Evolutionary conservation across 2,888 invertebrate genomes (phyloP).

Genomic region (Tenthredo distinguenda): DNA sequence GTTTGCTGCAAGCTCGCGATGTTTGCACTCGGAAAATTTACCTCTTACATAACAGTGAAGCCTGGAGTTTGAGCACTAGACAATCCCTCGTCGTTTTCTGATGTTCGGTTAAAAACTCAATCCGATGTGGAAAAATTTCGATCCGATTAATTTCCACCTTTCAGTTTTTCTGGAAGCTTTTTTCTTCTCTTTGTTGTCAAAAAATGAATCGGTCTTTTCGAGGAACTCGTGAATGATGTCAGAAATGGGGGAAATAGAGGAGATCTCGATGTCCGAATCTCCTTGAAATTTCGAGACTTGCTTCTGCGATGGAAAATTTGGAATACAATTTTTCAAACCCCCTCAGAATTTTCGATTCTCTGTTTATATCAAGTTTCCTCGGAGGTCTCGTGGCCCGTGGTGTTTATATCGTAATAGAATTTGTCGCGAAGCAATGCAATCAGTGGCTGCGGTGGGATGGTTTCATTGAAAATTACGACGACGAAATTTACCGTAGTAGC

Average conservation of each 20-base stretch:
- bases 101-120: background rate
- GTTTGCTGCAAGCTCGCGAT: constrained; percentile 13
- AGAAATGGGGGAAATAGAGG: no score
- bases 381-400: background rate
- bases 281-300: no score
- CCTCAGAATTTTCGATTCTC: background rate
- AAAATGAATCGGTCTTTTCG: no score
- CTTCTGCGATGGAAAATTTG: no score
- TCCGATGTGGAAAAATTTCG: no score
- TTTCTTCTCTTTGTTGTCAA: background rate
- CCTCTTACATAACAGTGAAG: background rate
- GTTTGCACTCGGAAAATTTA: constrained; percentile 4
- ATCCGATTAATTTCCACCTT: no score
- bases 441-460: background rate
- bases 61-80: background rate
- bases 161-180: background rate
- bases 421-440: constrained; percentile 34
- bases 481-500: constrained; percentile 1
- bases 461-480: constrained; percentile 42
- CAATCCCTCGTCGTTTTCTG: background rate
- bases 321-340: no score
- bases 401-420: constrained; percentile 16
- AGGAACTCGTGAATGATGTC: no score
- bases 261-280: no score
- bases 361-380: background rate